Base-by-base conservation (phyloP, 2,888 invertebrate species). In the Drosophila subsilvestris region DNA sequence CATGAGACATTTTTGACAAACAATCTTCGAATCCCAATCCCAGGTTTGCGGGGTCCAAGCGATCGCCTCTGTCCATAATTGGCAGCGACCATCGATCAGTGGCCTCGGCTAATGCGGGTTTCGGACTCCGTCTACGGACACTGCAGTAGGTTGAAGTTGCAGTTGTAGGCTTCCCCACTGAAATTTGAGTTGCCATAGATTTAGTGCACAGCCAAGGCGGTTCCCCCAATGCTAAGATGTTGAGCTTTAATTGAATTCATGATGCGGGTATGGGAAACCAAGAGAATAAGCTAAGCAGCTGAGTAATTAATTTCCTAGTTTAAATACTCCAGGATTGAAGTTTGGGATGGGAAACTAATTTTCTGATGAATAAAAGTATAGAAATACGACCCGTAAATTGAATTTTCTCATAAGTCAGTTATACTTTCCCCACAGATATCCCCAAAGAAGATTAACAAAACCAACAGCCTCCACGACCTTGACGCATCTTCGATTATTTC, bases 1-100 rank as follows among this genome's bases (percentile, higher is more conserved):
- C 74, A 79, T 70, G 67, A 71, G 85, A 81, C 87, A 81, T 63
- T 85, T 82, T 81, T 70, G 81, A 85, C 87, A 82, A 87, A 79
- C 86, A 70, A 68, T 80, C 66, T 78, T 62, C 50, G 37, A 57
- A 50, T 37, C 37, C 37, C 37, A 50, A 42, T 22, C n/a, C 43
- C 55, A 49, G 63, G 53, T 49, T 54, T 66, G 67, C 74, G 66
- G 80, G 67, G 37, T 42, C 48, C 61, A 55, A 32, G 51, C 58
- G 50, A 37, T 59, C 44, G 57, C 54, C 74, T 63, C 49, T 73
- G 65, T n/a, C 70, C 70, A 71, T 63, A 73, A 73, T 73, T 71
- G 70, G 74, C 70, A 65, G 61, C 57, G 66, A 32, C 72, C 79
- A 84, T 79, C 79, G 84, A 80, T 83, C 78, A 80, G 66, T 43